Percentiles rank a stretch among this genome's conserved stretches.
Evolutionary conservation across 1,140 invertebrate species (phyloP).

Genomic region (Phortica variegata): DNA sequence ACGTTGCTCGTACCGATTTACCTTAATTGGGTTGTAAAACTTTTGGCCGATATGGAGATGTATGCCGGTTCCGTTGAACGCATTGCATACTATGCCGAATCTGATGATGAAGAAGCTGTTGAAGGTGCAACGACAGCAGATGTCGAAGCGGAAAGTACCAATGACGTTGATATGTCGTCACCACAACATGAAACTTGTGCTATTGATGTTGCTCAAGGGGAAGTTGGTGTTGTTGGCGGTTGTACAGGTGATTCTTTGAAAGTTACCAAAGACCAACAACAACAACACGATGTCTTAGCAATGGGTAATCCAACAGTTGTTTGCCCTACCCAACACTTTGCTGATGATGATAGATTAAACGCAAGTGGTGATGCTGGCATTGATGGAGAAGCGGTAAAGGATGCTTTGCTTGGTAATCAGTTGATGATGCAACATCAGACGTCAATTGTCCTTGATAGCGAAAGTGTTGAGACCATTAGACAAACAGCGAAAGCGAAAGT

Average conservation of each 20-base stretch:
- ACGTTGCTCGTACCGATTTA: conserved; percentile 79
- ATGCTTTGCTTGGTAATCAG: too few species aligned
- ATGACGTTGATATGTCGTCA: conserved; percentile 45
- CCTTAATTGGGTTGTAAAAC: conserved; percentile 79
- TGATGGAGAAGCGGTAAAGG: conserved; percentile 3
- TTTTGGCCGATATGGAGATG: conserved; percentile 76
- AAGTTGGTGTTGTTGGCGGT: too few species aligned
- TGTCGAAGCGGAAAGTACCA: conserved; percentile 25
- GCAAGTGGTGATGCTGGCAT: conserved; percentile 43
- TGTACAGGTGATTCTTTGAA: too few species aligned
- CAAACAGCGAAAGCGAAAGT: too few species aligned
- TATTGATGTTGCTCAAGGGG: too few species aligned
- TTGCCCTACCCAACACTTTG: too few species aligned
- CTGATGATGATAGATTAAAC: conserved; percentile 48
- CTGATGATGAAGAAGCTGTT: conserved; percentile 4
- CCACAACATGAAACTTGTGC: conserved; percentile 1
- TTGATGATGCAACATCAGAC: too few species aligned
- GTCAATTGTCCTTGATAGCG: too few species aligned
- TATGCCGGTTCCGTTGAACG: conserved; percentile 77
- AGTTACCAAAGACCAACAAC: too few species aligned
- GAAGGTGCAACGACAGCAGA: conserved; percentile 5
- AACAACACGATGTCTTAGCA: too few species aligned
- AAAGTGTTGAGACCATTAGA: too few species aligned
- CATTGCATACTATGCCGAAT: conserved; percentile 63
- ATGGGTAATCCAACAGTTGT: too few species aligned